Evolutionary conservation across 2,888 invertebrate species (phyloP).

Genomic region (Timema cristinae): DNA sequence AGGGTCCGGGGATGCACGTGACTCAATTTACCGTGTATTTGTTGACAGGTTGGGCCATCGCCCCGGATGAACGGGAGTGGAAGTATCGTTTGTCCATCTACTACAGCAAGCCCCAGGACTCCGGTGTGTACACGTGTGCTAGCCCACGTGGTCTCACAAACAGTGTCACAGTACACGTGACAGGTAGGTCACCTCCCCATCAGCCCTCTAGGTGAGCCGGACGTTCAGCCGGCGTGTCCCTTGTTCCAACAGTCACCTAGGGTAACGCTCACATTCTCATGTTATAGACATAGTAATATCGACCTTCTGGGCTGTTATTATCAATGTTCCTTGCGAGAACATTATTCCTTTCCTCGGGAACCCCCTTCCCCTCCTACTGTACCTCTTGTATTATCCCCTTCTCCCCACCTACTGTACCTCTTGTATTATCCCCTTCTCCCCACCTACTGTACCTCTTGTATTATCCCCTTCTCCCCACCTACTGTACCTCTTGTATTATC

Average conservation of each 20-base stretch:
- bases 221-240: neutral
- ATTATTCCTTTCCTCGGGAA: no score
- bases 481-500: no score
- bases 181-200: conserved; percentile 58
- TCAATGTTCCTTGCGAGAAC: no score
- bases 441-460: no score
- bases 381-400: no score
- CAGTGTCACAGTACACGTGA: conserved; percentile 67
- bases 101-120: conserved; percentile 77
- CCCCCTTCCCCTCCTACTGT: no score
- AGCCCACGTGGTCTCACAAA: conserved; percentile 76
- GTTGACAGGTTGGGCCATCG: conserved; percentile 65
- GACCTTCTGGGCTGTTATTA: no score
- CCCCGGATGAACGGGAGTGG: conserved; percentile 70
- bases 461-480: no score
- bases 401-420: no score
- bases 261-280: neutral
- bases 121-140: conserved; percentile 80
- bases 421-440: no score
- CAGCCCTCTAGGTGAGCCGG: neutral
- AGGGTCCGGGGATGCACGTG: no score
- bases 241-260: neutral
- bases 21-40: neutral
- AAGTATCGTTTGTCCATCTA: conserved; percentile 77
- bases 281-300: no score